These are phyloP conservation scores for Micoletzkya japonica DNA, from an alignment of 2,888 invertebrate genomes.

Conservation along the genomic window DNA sequence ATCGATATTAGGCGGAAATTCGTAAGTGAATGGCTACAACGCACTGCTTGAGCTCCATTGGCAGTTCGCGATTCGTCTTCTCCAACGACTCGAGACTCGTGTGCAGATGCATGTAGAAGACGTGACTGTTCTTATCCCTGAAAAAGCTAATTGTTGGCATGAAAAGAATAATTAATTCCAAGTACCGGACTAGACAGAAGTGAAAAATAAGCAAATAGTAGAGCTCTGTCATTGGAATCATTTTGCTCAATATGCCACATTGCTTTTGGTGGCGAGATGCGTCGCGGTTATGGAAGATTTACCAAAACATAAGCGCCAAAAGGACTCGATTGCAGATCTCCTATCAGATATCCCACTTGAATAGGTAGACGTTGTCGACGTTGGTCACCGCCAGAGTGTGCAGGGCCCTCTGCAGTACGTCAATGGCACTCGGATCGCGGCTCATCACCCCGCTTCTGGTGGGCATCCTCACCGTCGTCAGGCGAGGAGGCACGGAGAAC, in stretches of 20 bases:
- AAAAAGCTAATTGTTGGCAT: constrained; percentile 23
- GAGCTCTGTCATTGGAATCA: no score
- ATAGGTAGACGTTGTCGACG: constrained; percentile 37
- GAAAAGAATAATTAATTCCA: no score
- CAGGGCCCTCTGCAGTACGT: constrained; percentile 38
- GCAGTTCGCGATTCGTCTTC: constrained; percentile 28
- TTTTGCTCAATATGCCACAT: neutral
- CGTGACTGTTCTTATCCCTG: constrained; percentile 38
- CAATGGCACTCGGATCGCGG: constrained; percentile 31
- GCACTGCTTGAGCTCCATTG: constrained; percentile 16
- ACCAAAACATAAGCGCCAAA: no score
- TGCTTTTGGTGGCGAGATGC: no score
- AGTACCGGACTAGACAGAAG: no score
- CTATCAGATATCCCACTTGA: no score
- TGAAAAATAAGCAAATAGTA: no score
- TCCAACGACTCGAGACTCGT: constrained; percentile 34
- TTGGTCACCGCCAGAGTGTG: constrained; percentile 43
- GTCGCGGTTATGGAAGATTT: no score
- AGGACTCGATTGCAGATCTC: no score
- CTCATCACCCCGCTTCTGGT: neutral
- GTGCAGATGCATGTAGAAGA: constrained; percentile 53
- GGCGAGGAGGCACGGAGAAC: constrained; percentile 23
- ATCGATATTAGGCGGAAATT: no score
- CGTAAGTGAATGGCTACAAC: no score
- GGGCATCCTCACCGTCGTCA: constrained; percentile 1